Conservation (phyloP, 2,113 vertebrate genomes). For the Podarcis muralis region DNA sequence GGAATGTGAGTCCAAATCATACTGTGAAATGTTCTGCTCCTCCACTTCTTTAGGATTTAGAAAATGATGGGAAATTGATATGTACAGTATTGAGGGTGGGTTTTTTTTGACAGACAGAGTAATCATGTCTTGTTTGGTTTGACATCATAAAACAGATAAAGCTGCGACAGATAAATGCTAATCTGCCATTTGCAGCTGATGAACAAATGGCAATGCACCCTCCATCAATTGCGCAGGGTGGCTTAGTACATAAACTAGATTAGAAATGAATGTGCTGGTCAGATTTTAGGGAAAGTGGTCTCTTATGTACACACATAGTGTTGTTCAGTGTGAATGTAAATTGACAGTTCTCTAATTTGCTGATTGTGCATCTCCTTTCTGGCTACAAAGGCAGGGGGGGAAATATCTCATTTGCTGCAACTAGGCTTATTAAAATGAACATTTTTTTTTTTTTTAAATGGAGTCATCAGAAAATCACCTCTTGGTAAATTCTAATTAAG, state of each 20-base stretch:
- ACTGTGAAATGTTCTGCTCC: constrained; percentile 56
- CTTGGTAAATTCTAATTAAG: not conserved
- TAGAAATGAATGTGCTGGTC: constrained; percentile 38
- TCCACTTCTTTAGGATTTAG: constrained; percentile 16
- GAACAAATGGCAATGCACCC: constrained; percentile 55
- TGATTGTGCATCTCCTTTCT: not conserved
- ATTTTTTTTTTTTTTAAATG: not conserved
- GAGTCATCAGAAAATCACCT: too few relatives aligned
- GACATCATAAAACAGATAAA: constrained; percentile 62
- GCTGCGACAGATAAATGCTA: constrained; percentile 59
- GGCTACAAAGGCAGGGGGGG: not conserved
- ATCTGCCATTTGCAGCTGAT: constrained; percentile 65
- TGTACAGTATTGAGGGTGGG: constrained; percentile 7
- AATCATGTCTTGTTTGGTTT: constrained; percentile 63
- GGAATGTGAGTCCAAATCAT: constrained; percentile 49
- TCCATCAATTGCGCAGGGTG: constrained; percentile 38
- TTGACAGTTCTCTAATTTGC: constrained; percentile 24
- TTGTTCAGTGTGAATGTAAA: constrained; percentile 14
- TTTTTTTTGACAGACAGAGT: constrained; percentile 32
- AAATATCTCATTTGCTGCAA: constrained; percentile 24
- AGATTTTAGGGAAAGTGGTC: constrained; percentile 39
- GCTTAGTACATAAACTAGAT: constrained; percentile 1
- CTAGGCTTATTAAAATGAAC: not conserved
- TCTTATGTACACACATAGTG: not conserved
- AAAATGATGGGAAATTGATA: constrained; percentile 60